Evolutionary conservation across 2,113 vertebrate species (phyloP), one percentile per base, ranked within the genome.

Genomic region (Lucifuga dentata): DNA sequence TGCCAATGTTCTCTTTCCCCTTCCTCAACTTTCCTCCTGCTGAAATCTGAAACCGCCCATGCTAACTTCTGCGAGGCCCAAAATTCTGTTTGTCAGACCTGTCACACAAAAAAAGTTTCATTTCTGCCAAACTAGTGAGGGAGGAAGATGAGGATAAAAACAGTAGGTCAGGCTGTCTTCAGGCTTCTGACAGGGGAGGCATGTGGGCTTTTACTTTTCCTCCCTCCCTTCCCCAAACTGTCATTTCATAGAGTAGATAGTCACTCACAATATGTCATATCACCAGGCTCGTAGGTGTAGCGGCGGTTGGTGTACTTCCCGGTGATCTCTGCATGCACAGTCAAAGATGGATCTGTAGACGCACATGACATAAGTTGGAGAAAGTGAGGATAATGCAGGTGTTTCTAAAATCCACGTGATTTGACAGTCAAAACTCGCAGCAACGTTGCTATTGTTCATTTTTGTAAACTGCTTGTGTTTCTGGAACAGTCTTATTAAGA

Each of bases 211-310:
- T n/a, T n/a, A n/a, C 13, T 6, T 11, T 11, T 15, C 41, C 19
- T 23, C 33, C 8, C 8, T 16, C n/a, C 21, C 1, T 8, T 52
- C 36, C 45, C 6, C n/a, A 62, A 35, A 33, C 24, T 50, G 62
- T 73, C 44, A 63, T 48, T 38, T 66, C 33, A 72, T 6, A 40
- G 23, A 41, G 53, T 12, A 23, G 20, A 36, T 2, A 26, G 33
- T 51, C 63, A 94, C 93, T 93, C 44, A 93, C 92, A 74, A 7
- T 49, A 1, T 0, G 3, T 51, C 39, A 92, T 63, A 66, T 93
- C 92, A 0, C 5, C 52, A 0, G 89, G 76, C 53, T 80, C 21
- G 0, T 93, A 93, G 23, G 88, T 2, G 50, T 88, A 92, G 48
- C 36, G 65, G 33, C 26, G 77, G 68, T 88, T 90, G 16, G 1